Percentiles rank a stretch among this genome's conserved stretches.
These are phyloP conservation scores for Xenentodon cancila DNA, from an alignment of 2,797 vertebrate species.

Conservation along the genomic window DNA sequence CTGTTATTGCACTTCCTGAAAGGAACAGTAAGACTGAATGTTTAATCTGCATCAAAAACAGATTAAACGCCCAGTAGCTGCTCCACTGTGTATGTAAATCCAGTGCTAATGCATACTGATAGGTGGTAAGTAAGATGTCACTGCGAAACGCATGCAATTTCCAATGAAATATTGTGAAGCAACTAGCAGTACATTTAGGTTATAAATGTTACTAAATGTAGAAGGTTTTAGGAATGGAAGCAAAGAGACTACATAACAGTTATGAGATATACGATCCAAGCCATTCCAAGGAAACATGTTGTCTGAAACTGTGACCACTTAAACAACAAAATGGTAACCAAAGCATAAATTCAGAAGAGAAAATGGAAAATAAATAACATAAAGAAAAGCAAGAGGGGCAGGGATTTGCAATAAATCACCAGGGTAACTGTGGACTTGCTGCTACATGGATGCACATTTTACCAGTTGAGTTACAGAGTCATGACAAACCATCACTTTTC, in stretches of 20 bases:
- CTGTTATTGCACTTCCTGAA: slow-evolving; percentile 13
- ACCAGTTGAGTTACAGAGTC: too few species aligned
- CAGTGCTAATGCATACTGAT: slow-evolving; percentile 3
- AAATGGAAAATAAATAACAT: too few species aligned
- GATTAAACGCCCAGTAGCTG: slow-evolving; percentile 25
- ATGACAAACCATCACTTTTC: too few species aligned
- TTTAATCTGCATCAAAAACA: slow-evolving; percentile 56
- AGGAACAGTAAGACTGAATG: slow-evolving; percentile 38
- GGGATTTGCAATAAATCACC: too few species aligned
- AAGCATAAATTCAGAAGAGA: too few species aligned
- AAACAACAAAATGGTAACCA: too few species aligned
- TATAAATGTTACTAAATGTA: not conserved
- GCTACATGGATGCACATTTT: too few species aligned
- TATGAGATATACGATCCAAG: too few species aligned
- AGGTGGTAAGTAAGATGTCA: not conserved
- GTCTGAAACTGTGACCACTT: too few species aligned
- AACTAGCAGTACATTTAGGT: not conserved
- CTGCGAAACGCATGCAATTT: not conserved
- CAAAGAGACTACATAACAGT: not conserved
- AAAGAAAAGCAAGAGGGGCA: too few species aligned
- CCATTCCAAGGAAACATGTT: too few species aligned
- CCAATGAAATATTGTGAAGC: slow-evolving; percentile 3
- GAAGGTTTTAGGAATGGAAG: not conserved
- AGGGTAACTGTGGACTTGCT: too few species aligned
- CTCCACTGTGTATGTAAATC: slow-evolving; percentile 8